phyloP scores from a whole-genome alignment of 1,140 invertebrate genomes.

The Eriocheir sinensis region DNA sequence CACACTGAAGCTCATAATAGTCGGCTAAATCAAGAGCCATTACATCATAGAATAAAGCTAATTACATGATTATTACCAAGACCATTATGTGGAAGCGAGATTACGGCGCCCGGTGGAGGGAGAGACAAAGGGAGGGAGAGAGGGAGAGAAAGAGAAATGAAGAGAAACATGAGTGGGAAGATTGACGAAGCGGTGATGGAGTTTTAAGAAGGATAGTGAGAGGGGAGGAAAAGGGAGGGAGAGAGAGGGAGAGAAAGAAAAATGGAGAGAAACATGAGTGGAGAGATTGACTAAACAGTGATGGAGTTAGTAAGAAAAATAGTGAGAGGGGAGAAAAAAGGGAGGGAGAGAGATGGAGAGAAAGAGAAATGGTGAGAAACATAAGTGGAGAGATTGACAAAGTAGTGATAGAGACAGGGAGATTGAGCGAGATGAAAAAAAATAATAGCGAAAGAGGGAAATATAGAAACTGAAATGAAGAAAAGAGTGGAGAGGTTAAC shows the following conservation, averaged over 20 bases:
- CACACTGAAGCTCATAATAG: conserved; percentile 38
- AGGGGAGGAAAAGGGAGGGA: conserved; percentile 1
- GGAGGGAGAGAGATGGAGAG: conserved; percentile 8
- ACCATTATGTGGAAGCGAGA: conserved; percentile 37
- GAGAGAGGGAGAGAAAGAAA: conserved; percentile 10
- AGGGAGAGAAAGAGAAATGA: not conserved
- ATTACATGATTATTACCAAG: conserved; percentile 56
- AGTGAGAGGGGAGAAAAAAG: too few relatives aligned
- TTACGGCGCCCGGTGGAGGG: not conserved
- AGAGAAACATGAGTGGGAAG: too few relatives aligned
- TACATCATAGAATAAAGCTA: conserved; percentile 54
- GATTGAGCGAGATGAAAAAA: not conserved
- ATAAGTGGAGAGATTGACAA: not conserved
- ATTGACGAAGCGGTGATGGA: too few relatives aligned
- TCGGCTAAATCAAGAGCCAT: conserved; percentile 47
- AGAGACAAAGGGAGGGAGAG: not conserved
- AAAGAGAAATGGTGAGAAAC: not conserved
- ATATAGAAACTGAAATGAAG: too few relatives aligned
- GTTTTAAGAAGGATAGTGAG: too few relatives aligned
- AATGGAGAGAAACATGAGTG: not conserved
- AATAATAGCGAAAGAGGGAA: not conserved
- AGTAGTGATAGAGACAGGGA: not conserved
- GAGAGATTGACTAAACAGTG: not conserved
- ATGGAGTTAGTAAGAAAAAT: not conserved
- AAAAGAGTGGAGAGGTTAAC: too few relatives aligned